These are phyloP conservation scores for Pollenia griseotomentosa DNA, from an alignment of 2,888 invertebrate species.

Conservation along the genomic window DNA sequence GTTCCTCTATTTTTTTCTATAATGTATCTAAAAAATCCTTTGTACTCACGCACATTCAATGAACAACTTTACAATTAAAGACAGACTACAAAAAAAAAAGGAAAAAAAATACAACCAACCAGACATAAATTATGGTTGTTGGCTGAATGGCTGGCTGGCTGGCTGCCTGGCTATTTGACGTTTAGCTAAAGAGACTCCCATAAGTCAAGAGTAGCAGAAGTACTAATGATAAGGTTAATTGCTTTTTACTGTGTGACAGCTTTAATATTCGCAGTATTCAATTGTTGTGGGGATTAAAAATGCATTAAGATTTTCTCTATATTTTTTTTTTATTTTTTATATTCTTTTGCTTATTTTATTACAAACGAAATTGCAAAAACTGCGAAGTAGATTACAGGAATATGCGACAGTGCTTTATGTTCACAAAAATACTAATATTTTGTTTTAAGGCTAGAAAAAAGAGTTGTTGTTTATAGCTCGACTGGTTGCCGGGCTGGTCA, in stretches of 20 bases:
- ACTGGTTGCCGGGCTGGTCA: background rate
- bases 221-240: constrained; percentile 61
- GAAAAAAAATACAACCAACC: background rate
- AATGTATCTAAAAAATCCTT: constrained; percentile 29
- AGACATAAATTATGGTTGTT: constrained; percentile 31
- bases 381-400: too few species aligned
- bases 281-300: constrained; percentile 64
- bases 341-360: background rate
- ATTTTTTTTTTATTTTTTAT: background rate
- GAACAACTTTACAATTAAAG: constrained; percentile 1
- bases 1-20: background rate
- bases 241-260: constrained; percentile 57
- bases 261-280: constrained; percentile 46
- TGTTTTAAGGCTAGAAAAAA: background rate
- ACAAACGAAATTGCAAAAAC: too few species aligned
- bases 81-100: background rate
- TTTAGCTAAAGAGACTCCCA: constrained; percentile 41
- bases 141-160: background rate
- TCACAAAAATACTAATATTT: background rate
- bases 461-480: background rate
- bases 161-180: background rate
- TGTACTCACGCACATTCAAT: constrained; percentile 34
- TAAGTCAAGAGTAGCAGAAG: constrained; percentile 54
- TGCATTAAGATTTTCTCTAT: constrained; percentile 54
- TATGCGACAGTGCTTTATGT: background rate